Percentiles rank a stretch among this genome's conserved stretches.
Conservation (phyloP, 2,888 invertebrate species). For the Brachyopa scutellaris region DNA sequence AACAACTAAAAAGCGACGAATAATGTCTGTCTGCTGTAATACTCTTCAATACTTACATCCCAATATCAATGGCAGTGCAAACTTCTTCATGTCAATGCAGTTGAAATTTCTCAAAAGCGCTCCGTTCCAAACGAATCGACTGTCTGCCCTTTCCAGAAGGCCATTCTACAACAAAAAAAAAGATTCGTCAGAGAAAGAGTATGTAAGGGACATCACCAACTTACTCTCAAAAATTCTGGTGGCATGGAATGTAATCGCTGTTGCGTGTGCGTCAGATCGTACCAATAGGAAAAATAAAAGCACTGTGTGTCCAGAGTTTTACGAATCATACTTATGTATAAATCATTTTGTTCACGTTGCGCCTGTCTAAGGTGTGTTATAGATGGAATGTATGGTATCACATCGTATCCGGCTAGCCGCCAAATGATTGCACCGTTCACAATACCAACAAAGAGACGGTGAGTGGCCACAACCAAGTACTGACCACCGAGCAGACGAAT, state of each 20-base stretch:
- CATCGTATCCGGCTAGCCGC: conserved; percentile 89
- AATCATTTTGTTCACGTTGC: conserved; percentile 91
- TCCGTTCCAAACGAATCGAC: conserved; percentile 96
- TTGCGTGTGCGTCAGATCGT: conserved; percentile 95
- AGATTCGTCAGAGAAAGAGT: background rate
- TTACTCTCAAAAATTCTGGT: conserved; percentile 90
- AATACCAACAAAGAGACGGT: conserved; percentile 89
- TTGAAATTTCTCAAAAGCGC: conserved; percentile 89
- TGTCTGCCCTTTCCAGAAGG: conserved; percentile 90
- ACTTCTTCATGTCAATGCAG: conserved; percentile 89
- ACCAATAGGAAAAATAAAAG: conserved; percentile 96
- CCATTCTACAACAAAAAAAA: conserved; percentile 85
- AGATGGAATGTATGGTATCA: conserved; percentile 93
- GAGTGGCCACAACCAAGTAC: conserved; percentile 94
- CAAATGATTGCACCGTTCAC: conserved; percentile 91
- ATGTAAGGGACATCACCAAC: background rate
- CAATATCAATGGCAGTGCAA: conserved; percentile 94
- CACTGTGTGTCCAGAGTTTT: conserved; percentile 91
- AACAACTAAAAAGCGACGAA: conserved; percentile 84
- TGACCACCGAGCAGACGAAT: conserved; percentile 92
- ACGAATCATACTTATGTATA: conserved; percentile 93
- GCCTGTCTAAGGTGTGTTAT: conserved; percentile 91
- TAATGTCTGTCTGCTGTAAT: too few relatives aligned
- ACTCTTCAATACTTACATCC: conserved; percentile 89
- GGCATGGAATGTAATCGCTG: conserved; percentile 93